Evolutionary conservation across 2,888 invertebrate genomes (phyloP).

Genomic region (Cosmia pyralina): DNA sequence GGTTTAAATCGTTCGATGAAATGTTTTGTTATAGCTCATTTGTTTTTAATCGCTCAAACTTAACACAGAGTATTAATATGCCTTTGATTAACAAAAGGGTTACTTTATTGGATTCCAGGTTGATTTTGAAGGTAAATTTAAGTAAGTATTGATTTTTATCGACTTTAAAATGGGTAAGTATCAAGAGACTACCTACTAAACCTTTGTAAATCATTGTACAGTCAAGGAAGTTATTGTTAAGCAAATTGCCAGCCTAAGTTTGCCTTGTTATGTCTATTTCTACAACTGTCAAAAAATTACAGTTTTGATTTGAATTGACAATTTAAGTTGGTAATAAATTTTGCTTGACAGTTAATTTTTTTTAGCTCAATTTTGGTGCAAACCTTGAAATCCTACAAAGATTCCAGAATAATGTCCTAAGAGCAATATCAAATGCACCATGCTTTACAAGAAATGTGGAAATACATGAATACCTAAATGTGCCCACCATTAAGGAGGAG

Average conservation of each 20-base stretch:
- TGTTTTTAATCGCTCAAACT: slow-evolving; percentile 40
- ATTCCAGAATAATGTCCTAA: too few species aligned
- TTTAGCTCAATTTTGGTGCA: background rate
- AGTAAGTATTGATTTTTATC: background rate
- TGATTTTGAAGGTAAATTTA: slow-evolving; percentile 16
- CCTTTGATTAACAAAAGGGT: slow-evolving; percentile 21
- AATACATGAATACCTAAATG: too few species aligned
- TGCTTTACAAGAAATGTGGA: too few species aligned
- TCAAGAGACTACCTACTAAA: background rate
- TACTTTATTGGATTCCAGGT: background rate
- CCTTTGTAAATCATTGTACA: background rate
- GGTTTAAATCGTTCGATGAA: slow-evolving; percentile 41
- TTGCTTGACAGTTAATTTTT: background rate
- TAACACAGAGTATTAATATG: slow-evolving; percentile 21
- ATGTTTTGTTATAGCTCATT: slow-evolving; percentile 47
- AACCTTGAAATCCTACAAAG: too few species aligned
- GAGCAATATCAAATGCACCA: too few species aligned
- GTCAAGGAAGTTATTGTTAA: background rate
- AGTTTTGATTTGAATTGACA: background rate
- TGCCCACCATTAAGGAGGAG: too few species aligned
- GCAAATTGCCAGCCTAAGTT: background rate
- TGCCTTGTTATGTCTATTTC: background rate
- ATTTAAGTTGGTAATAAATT: background rate
- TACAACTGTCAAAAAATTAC: background rate
- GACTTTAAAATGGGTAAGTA: background rate